Conservation (phyloP, 1,140 invertebrate species). For the Megalopta genalis region DNA sequence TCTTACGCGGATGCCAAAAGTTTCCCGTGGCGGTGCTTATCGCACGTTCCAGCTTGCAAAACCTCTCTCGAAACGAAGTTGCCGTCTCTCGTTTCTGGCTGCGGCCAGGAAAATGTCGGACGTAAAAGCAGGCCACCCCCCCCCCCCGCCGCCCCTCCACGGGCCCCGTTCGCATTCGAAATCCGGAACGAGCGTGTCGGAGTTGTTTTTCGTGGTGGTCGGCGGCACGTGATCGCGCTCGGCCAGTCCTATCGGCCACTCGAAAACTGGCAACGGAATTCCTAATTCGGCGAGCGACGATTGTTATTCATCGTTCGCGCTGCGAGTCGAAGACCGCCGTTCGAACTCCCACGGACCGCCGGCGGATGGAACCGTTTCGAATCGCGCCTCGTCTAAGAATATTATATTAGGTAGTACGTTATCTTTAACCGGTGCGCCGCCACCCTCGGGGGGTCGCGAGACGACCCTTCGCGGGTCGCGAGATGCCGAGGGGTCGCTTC, state of each 20-base stretch:
- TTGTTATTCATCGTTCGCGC: slow-evolving; percentile 56
- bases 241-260: slow-evolving; percentile 36
- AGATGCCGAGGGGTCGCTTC: neutral
- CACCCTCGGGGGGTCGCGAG: neutral
- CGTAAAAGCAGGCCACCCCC: neutral
- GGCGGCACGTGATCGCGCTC: neutral
- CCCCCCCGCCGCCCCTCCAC: too few relatives aligned
- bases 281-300: slow-evolving; percentile 44
- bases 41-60: slow-evolving; percentile 15
- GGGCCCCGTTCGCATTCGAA: neutral
- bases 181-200: neutral
- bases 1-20: slow-evolving; percentile 2
- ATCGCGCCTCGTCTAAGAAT: slow-evolving; percentile 65
- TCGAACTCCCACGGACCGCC: slow-evolving; percentile 31
- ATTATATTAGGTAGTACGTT: slow-evolving; percentile 71
- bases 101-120: neutral
- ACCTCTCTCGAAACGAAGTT: slow-evolving; percentile 26
- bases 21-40: neutral
- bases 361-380: slow-evolving; percentile 1
- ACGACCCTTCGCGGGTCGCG: neutral
- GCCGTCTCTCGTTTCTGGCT: neutral
- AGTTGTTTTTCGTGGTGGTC: slow-evolving; percentile 16
- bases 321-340: slow-evolving; percentile 41
- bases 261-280: slow-evolving; percentile 56
- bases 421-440: slow-evolving; percentile 36